These are phyloP conservation scores for Rhizomys pruinosus DNA, from an alignment of 2,113 vertebrate genomes.

Conservation along the genomic window DNA sequence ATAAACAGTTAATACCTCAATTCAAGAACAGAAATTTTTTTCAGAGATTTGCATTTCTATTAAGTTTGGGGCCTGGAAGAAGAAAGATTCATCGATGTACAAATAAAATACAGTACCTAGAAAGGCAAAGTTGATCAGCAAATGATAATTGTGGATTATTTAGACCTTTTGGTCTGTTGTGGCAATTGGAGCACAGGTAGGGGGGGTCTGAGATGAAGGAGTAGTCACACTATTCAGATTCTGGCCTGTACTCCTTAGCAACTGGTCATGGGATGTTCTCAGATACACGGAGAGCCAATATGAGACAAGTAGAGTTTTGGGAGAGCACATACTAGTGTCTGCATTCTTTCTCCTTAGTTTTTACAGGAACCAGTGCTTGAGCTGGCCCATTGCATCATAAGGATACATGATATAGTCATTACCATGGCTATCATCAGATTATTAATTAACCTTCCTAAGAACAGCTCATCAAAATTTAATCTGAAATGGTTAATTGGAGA, in stretches of 20 bases:
- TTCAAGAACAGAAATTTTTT: neutral
- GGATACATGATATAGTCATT: neutral
- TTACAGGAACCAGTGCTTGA: neutral
- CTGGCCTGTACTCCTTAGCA: neutral
- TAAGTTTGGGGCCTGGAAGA: neutral
- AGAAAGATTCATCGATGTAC: neutral
- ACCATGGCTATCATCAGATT: neutral
- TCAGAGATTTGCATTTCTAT: neutral
- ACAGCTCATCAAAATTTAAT: neutral
- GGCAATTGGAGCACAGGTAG: neutral
- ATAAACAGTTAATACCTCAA: neutral
- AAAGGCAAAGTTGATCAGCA: neutral
- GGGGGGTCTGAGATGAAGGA: neutral
- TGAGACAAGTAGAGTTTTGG: neutral
- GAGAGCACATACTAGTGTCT: neutral
- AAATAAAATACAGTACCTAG: slow-evolving; percentile 10
- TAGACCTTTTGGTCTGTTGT: neutral
- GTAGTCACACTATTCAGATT: neutral
- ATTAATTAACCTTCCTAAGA: neutral
- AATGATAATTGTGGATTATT: neutral
- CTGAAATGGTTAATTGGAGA: neutral
- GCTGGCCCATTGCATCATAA: neutral
- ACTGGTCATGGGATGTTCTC: neutral
- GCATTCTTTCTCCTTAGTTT: neutral
- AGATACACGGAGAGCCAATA: neutral